Evolutionary conservation across 2,113 vertebrate species (phyloP).

Genomic region (Holacanthus passer): DNA sequence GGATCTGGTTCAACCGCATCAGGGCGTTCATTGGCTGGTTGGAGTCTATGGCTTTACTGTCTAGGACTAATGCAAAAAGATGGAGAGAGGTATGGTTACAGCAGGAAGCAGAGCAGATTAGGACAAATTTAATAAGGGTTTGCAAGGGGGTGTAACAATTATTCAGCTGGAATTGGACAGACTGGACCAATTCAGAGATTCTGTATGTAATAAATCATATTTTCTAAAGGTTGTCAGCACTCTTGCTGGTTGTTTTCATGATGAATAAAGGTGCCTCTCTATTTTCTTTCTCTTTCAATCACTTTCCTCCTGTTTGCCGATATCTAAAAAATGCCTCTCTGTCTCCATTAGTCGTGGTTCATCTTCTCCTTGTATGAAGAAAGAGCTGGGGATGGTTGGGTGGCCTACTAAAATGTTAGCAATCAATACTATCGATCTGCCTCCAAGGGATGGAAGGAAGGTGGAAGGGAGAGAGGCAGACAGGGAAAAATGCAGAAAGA

Average conservation of each 20-base stretch:
- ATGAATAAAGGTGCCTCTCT: slow-evolving; percentile 41
- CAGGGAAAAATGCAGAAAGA: background rate
- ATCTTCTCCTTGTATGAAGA: slow-evolving; percentile 64
- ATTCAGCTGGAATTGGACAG: slow-evolving; percentile 21
- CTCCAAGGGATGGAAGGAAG: slow-evolving; percentile 50
- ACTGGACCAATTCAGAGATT: slow-evolving; percentile 24
- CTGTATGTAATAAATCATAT: slow-evolving; percentile 42
- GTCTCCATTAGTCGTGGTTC: slow-evolving; percentile 61
- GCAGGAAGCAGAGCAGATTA: slow-evolving; percentile 18
- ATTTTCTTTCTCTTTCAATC: slow-evolving; percentile 52
- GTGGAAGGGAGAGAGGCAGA: slow-evolving; percentile 31
- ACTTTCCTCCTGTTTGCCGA: slow-evolving; percentile 54
- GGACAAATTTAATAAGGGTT: slow-evolving; percentile 18
- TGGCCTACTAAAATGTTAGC: slow-evolving; percentile 72
- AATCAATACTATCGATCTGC: slow-evolving; percentile 81
- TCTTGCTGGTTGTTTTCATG: slow-evolving; percentile 46
- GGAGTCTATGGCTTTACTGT: slow-evolving; percentile 99
- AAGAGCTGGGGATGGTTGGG: slow-evolving; percentile 55
- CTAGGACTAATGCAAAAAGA: slow-evolving; percentile 86
- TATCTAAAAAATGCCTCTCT: slow-evolving; percentile 63
- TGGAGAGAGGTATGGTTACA: background rate
- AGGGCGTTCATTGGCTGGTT: slow-evolving; percentile 97
- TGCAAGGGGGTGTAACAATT: slow-evolving; percentile 25
- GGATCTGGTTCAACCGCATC: slow-evolving; percentile 99
- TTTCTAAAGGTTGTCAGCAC: slow-evolving; percentile 22